Conservation (phyloP, 2,888 invertebrate genomes). For the Eristalis intricaria region DNA sequence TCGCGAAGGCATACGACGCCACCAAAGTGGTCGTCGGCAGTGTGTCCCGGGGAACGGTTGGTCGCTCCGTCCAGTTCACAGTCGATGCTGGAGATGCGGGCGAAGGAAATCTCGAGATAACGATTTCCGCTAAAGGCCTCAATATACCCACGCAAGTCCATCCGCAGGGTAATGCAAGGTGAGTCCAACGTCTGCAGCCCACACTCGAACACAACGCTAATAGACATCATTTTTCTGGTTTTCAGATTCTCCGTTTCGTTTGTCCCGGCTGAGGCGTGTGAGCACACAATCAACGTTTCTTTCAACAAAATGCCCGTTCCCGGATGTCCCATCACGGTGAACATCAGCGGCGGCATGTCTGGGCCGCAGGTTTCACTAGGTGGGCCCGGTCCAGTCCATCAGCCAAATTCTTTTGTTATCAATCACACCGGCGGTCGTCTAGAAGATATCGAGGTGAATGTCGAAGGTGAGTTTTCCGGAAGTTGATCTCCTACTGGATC, state of each 20-base stretch:
- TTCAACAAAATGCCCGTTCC: conserved; percentile 95
- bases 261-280: conserved; percentile 95
- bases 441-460: conserved; percentile 97
- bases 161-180: conserved; percentile 90
- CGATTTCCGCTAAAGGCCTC: conserved; percentile 95
- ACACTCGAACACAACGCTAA: neutral
- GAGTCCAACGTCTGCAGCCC: conserved; percentile 23
- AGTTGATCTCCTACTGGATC: conserved; percentile 44
- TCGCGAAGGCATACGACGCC: conserved; percentile 96
- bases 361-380: conserved; percentile 88
- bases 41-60: conserved; percentile 91
- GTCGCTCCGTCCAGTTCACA: conserved; percentile 95
- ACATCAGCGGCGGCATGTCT: conserved; percentile 85
- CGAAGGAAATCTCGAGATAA: conserved; percentile 98
- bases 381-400: conserved; percentile 87
- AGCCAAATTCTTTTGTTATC: conserved; percentile 87
- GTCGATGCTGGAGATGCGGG: conserved; percentile 98
- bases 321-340: conserved; percentile 95
- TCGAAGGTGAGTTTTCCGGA: conserved; percentile 89
- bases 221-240: conserved; percentile 1
- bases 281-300: conserved; percentile 97
- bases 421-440: conserved; percentile 93
- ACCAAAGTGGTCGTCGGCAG: conserved; percentile 91
- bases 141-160: conserved; percentile 98
- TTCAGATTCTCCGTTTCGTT: conserved; percentile 96